Evolutionary conservation across 2,888 invertebrate species (phyloP), one percentile per base, ranked within the genome.

Genomic region (Ennomos quercinarius): DNA sequence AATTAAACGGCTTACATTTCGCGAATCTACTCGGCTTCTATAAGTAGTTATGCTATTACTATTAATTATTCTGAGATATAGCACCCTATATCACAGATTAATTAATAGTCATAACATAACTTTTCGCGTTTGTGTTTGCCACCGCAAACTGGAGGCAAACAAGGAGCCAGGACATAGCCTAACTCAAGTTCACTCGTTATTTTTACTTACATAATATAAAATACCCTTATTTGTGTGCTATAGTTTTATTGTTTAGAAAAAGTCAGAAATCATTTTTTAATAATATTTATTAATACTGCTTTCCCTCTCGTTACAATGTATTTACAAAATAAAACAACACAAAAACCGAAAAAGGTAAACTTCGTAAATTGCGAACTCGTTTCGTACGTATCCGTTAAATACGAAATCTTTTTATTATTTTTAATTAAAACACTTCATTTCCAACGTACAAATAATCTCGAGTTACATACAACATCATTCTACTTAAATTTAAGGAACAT

Each of bases 321-420:
- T 92, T 84, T 91, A 92, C 91, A 92, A 88, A 88, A 92, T 91
- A 92, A 88, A 88, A 84, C 85, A 84, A 81, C 85, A 87, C 81
- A 82, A 76, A 39, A 75, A 77, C 73, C 27, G 6, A 17, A 41
- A 41, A 72, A 68, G 60, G 65, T 55, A 48, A 73, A 70, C 57
- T 56, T 57, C 42, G 61, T 64, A 64, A 72, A 64, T 63, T 64
- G 65, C 67, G 67, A 64, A 64, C 61, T 65, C 61, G 55, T 53
- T 58, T 67, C 54, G 46, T 42, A 12, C 41, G 48, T 48, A 56
- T 54, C 44, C 17, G n/a, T 27, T 48, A 38, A 39, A 36, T 12
- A 36, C 57, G 13, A 38, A 48, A 48, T 52, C 57, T 40, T 12
- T 35, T 27, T 6, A 27, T 27, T 27, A 27, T 4, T 27, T 53